Evolutionary conservation across 2,113 vertebrate genomes (phyloP).

Genomic region (Pungitius pungitius): DNA sequence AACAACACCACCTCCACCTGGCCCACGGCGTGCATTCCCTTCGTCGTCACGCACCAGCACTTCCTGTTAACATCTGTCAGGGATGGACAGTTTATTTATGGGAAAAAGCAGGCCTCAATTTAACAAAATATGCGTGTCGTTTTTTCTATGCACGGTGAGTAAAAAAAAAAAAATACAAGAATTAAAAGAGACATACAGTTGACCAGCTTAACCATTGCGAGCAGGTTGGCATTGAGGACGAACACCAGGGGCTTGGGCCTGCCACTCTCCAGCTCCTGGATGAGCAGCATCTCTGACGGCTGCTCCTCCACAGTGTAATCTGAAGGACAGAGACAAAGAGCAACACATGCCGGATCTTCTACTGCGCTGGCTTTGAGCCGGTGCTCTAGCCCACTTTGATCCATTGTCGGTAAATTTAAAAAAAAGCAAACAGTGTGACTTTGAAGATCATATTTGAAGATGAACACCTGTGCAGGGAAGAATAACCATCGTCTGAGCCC

Average conservation of each 20-base stretch:
- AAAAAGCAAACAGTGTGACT: background rate
- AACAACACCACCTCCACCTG: slow-evolving; percentile 94
- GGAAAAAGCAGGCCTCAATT: no score
- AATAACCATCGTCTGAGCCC: slow-evolving; percentile 1
- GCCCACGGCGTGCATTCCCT: slow-evolving; percentile 92
- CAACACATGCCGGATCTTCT: background rate
- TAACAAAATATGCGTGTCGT: no score
- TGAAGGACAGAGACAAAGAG: slow-evolving; percentile 58
- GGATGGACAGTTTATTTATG: background rate
- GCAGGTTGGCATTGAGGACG: slow-evolving; percentile 94
- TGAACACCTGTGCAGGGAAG: background rate
- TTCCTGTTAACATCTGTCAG: slow-evolving; percentile 88
- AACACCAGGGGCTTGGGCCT: slow-evolving; percentile 87
- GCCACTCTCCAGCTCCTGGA: slow-evolving; percentile 89
- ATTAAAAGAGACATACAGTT: slow-evolving; percentile 83
- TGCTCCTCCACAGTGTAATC: slow-evolving; percentile 97
- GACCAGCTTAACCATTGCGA: slow-evolving; percentile 91
- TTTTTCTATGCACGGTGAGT: background rate
- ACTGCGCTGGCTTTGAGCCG: background rate
- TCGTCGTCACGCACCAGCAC: slow-evolving; percentile 95
- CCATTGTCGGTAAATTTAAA: background rate
- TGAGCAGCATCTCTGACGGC: slow-evolving; percentile 91
- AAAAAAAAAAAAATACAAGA: background rate
- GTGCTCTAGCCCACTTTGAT: background rate
- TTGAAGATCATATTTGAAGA: background rate